These are phyloP conservation scores for Chlorocebus sabaeus DNA, from an alignment of 2,113 vertebrate species.

Conservation along the genomic window DNA sequence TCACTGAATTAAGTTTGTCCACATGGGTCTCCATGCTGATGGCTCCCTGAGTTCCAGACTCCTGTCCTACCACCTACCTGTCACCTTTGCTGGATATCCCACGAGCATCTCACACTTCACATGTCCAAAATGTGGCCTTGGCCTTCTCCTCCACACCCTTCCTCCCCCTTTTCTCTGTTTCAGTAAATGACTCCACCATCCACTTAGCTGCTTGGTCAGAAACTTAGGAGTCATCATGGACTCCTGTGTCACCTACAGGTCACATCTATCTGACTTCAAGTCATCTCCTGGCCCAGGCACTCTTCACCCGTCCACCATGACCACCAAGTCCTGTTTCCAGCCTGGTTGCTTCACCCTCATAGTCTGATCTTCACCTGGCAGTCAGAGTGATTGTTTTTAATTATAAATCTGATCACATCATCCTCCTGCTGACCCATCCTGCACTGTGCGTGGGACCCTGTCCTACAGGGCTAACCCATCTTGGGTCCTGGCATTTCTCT, in stretches of 20 bases:
- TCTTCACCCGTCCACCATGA: neutral
- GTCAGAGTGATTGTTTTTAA: neutral
- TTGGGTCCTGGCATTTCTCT: neutral
- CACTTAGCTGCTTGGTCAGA: neutral
- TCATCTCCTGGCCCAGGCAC: neutral
- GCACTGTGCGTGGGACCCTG: accelerated
- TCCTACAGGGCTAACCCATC: neutral
- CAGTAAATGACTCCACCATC: neutral
- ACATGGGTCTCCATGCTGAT: neutral
- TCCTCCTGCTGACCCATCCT: neutral
- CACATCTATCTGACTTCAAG: neutral
- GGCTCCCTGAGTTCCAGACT: neutral
- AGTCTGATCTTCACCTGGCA: neutral
- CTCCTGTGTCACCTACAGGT: neutral
- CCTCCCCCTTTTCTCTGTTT: neutral
- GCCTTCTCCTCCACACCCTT: neutral
- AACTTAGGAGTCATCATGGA: neutral
- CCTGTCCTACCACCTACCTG: neutral
- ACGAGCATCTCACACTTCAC: neutral
- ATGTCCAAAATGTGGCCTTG: neutral
- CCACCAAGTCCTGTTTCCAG: neutral
- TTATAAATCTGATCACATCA: neutral
- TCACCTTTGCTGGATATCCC: neutral
- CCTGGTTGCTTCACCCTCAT: neutral
- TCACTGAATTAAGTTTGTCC: neutral